phyloP scores from a whole-genome alignment of 2,888 invertebrate species.

The Rhyacophila evoluta region DNA sequence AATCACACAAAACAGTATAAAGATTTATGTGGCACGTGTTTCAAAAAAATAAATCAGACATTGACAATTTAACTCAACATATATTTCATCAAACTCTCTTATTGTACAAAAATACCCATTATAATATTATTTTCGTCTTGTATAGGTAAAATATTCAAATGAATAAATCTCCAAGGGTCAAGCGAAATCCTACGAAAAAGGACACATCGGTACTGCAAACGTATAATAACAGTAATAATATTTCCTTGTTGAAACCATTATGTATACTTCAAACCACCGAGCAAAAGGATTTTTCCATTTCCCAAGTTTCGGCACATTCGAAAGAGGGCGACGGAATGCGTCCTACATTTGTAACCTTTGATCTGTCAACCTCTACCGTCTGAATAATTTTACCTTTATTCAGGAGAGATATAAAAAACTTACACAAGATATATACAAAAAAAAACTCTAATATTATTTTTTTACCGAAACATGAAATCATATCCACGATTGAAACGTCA shows the following conservation, averaged over 20 bases:
- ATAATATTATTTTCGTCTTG: background rate
- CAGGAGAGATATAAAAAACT: background rate
- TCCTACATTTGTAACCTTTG: conserved; percentile 27
- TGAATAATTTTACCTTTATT: conserved; percentile 30
- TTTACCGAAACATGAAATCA: background rate
- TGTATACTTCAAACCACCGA: background rate
- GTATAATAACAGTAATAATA: background rate
- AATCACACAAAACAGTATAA: too few relatives aligned
- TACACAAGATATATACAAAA: background rate
- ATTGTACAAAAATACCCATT: background rate
- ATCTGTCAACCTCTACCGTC: conserved; percentile 31
- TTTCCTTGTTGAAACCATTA: conserved; percentile 8
- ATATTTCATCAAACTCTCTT: background rate
- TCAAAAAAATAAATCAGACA: too few relatives aligned
- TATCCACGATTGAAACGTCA: background rate
- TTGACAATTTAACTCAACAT: background rate
- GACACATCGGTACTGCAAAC: background rate
- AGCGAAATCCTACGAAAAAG: background rate
- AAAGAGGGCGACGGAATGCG: background rate
- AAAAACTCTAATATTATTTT: too few relatives aligned
- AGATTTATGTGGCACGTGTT: too few relatives aligned
- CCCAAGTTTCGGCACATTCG: background rate
- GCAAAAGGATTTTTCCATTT: background rate
- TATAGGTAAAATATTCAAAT: background rate
- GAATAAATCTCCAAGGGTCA: conserved; percentile 1